Percentiles rank a stretch among this genome's conserved stretches.
Evolutionary conservation across 2,888 invertebrate genomes (phyloP).

Genomic region (Hydraecia micacea): DNA sequence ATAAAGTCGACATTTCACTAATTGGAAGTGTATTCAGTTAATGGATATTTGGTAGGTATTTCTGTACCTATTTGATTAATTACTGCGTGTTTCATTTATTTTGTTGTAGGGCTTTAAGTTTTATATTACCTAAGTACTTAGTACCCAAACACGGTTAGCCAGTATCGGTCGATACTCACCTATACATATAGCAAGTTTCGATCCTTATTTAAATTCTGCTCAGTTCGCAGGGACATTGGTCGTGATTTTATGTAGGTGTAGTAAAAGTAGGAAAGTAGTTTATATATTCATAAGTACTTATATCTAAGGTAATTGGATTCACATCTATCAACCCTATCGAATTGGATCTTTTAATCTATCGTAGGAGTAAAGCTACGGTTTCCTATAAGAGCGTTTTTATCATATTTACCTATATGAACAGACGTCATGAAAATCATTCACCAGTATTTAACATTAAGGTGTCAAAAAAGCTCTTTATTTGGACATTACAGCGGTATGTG

Average conservation of each 20-base stretch:
- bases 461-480: not conserved
- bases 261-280: slow-evolving; percentile 48
- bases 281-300: not conserved
- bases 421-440: not conserved
- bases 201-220: slow-evolving; percentile 37
- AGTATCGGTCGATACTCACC: not conserved
- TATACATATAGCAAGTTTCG: slow-evolving; percentile 17
- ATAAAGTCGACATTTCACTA: not conserved
- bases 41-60: not conserved
- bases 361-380: not conserved
- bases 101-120: not conserved
- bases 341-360: not conserved
- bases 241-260: slow-evolving; percentile 37
- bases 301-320: not conserved
- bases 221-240: not conserved
- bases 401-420: no score
- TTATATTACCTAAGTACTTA: not conserved
- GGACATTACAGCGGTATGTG: not conserved
- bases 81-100: not conserved
- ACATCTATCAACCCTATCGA: slow-evolving; percentile 9
- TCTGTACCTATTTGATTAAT: not conserved
- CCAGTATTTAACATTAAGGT: no score
- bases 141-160: not conserved
- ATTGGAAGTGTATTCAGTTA: not conserved
- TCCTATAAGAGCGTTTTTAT: not conserved